Evolutionary conservation across 2,888 invertebrate genomes (phyloP).

Genomic region (Hecatera dysodea): DNA sequence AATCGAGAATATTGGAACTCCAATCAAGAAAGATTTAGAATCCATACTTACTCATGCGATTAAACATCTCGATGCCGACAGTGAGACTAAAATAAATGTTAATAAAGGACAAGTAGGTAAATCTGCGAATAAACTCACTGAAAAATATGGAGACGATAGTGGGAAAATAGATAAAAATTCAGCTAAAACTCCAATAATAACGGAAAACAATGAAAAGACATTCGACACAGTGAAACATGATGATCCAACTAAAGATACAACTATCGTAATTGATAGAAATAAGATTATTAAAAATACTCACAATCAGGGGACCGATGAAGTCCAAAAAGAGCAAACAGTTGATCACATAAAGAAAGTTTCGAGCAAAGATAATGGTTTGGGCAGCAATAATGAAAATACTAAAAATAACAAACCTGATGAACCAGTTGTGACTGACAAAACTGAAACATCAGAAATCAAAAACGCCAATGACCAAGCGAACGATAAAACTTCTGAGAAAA

Average conservation of each 20-base stretch:
- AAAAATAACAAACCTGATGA: not conserved
- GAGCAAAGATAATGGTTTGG: not conserved
- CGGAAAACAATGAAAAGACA: not conserved
- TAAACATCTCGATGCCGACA: not conserved
- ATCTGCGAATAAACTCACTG: not conserved
- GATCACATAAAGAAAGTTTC: not conserved
- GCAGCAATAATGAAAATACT: not conserved
- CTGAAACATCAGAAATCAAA: not conserved
- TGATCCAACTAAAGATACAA: not conserved
- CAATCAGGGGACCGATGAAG: not conserved
- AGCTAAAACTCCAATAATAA: not conserved
- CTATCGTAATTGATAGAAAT: not conserved
- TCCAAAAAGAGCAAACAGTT: not conserved
- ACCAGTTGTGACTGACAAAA: not conserved
- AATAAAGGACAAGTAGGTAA: not conserved
- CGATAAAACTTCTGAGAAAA: not conserved
- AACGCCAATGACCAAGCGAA: not conserved
- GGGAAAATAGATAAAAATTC: not conserved
- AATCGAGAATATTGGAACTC: not conserved
- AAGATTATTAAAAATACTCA: not conserved
- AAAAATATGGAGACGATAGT: not conserved
- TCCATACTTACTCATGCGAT: not conserved
- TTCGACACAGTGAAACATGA: not conserved
- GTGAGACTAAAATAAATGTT: not conserved
- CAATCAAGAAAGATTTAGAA: conserved; percentile 7